Conservation (phyloP, 2,888 invertebrate species). For the Ischnus inquisitorius region DNA sequence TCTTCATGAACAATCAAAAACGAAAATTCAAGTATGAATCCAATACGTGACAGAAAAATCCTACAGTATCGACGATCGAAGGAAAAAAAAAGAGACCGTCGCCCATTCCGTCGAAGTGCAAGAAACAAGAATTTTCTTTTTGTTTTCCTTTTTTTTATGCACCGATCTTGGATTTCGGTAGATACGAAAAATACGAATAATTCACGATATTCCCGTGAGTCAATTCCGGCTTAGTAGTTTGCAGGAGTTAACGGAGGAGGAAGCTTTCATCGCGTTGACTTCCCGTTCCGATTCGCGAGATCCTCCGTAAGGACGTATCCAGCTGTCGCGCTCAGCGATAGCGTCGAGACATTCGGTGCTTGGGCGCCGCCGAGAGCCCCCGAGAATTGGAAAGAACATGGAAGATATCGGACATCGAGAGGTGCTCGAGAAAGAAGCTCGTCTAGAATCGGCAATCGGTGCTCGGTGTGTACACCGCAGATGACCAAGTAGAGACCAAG, state of each 20-base stretch:
- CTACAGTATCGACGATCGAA: not conserved
- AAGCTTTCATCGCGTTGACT: constrained; percentile 8
- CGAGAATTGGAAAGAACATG: constrained; percentile 28
- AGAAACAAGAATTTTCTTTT: not conserved
- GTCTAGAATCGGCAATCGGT: constrained; percentile 34
- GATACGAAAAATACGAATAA: not conserved
- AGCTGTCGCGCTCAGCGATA: not conserved
- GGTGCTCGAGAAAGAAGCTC: constrained; percentile 52
- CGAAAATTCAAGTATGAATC: not conserved
- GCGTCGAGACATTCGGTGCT: not conserved
- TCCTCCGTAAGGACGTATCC: not conserved
- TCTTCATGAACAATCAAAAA: constrained; percentile 3
- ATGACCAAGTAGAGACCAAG: constrained; percentile 45
- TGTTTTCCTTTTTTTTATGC: not conserved
- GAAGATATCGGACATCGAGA: constrained; percentile 63
- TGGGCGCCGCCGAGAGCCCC: not conserved
- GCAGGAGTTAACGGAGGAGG: not conserved
- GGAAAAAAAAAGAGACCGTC: not conserved
- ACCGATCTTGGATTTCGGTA: not conserved
- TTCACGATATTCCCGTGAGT: not conserved
- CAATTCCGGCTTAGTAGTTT: not conserved
- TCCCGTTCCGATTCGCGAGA: not conserved
- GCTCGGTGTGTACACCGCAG: constrained; percentile 30
- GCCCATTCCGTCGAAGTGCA: not conserved
- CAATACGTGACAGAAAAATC: too few species aligned